Percentiles rank a stretch among this genome's conserved stretches.
Evolutionary conservation across 2,888 invertebrate species (phyloP).

Genomic region (Pinctada fucata): DNA sequence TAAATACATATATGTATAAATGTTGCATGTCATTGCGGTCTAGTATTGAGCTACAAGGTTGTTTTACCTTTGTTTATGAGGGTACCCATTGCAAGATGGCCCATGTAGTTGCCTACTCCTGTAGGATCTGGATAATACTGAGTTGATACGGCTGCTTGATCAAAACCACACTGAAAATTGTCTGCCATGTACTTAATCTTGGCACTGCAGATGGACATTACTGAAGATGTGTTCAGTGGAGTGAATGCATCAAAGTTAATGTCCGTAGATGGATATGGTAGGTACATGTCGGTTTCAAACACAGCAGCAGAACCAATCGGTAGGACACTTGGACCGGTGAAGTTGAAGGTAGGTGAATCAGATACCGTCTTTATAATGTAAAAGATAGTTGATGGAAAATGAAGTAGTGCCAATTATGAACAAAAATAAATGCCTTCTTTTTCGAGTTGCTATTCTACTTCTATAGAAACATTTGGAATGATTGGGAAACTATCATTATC

Average conservation of each 20-base stretch:
- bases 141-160: constrained; percentile 27
- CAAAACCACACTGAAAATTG: constrained; percentile 64
- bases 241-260: constrained; percentile 63
- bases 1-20: too few relatives aligned
- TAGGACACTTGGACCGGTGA: constrained; percentile 61
- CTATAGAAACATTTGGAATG: not conserved
- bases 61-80: constrained; percentile 65
- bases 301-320: constrained; percentile 60
- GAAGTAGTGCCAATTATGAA: not conserved
- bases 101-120: constrained; percentile 58
- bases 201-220: constrained; percentile 66
- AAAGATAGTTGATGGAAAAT: too few relatives aligned
- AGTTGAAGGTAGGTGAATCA: constrained; percentile 49
- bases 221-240: constrained; percentile 64
- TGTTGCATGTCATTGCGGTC: too few relatives aligned
- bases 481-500: too few relatives aligned
- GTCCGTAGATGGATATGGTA: constrained; percentile 58
- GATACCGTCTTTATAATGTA: constrained; percentile 42
- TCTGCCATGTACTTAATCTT: constrained; percentile 40
- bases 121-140: constrained; percentile 34
- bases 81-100: constrained; percentile 53
- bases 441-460: not conserved
- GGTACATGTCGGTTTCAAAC: constrained; percentile 62
- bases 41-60: too few relatives aligned
- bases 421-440: not conserved